A percentile compares a stretch with the other conserved stretches of the same genome.
phyloP scores from a whole-genome alignment of 2,113 vertebrate species.

The Callocephalon fimbriatum region DNA sequence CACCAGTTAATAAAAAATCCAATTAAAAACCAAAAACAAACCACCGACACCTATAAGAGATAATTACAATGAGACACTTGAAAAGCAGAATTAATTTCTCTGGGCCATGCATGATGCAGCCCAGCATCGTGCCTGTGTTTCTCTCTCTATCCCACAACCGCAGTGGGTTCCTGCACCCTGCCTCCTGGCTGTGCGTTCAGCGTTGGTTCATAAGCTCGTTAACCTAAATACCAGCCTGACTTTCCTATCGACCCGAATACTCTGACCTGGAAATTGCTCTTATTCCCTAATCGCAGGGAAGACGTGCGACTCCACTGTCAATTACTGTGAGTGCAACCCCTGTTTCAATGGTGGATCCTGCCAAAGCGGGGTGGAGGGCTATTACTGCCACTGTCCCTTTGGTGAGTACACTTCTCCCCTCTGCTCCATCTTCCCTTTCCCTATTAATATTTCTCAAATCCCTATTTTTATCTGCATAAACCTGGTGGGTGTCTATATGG shows the following conservation, averaged over 20 bases:
- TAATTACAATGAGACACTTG: not conserved
- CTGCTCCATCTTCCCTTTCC: not conserved
- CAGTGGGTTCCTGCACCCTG: not conserved
- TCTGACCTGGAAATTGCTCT: slow-evolving; percentile 29
- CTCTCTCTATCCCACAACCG: not conserved
- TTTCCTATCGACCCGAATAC: not conserved
- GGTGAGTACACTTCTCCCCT: slow-evolving; percentile 82
- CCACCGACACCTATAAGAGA: not conserved
- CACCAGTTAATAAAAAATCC: not conserved
- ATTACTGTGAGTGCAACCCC: slow-evolving; percentile 97
- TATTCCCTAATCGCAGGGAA: slow-evolving; percentile 79
- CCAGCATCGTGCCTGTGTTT: not conserved
- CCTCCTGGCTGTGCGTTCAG: not conserved
- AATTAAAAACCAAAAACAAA: not conserved
- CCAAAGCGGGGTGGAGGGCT: slow-evolving; percentile 91
- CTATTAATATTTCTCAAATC: not conserved
- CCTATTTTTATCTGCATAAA: not conserved
- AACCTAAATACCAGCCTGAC: not conserved
- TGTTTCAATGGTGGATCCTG: slow-evolving; percentile 98
- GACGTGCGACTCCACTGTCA: slow-evolving; percentile 92
- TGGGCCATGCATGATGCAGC: not conserved
- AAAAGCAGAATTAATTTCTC: not conserved
- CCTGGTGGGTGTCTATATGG: not conserved
- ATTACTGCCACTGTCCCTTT: slow-evolving; percentile 96
- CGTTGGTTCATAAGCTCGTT: not conserved